Evolutionary conservation across 2,888 invertebrate species (phyloP).

Genomic region (Leucophora obtusa): DNA sequence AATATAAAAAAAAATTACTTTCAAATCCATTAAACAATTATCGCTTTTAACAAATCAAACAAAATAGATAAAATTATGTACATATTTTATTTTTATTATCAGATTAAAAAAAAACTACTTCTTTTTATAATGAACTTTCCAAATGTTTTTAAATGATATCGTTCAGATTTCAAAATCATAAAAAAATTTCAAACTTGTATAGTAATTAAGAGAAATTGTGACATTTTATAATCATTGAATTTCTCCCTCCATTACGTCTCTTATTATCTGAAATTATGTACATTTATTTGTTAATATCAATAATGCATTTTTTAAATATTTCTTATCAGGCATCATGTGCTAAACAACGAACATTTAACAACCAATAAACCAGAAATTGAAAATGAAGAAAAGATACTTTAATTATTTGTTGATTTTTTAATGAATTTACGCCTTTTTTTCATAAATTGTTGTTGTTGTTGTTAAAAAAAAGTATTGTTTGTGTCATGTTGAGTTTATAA

Average conservation of each 20-base stretch:
- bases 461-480: neutral
- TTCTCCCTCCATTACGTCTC: neutral
- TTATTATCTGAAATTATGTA: conserved; percentile 23
- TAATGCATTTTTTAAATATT: conserved; percentile 22
- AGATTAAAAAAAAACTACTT: neutral
- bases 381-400: conserved; percentile 39
- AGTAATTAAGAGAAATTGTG: conserved; percentile 20
- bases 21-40: neutral
- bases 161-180: neutral
- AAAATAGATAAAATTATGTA: neutral
- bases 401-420: conserved; percentile 51
- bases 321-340: neutral
- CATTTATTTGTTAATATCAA: conserved; percentile 22
- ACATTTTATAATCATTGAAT: neutral
- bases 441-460: neutral
- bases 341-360: neutral
- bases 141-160: conserved; percentile 5
- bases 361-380: conserved; percentile 2
- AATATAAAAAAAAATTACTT: neutral
- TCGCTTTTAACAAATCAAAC: neutral
- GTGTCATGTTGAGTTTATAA: conserved; percentile 31
- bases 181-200: neutral
- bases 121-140: conserved; percentile 17
- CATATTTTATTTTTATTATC: neutral
- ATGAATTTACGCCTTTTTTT: conserved; percentile 46